phyloP scores from a whole-genome alignment of 2,888 invertebrate species.

The Ceriagrion tenellum region DNA sequence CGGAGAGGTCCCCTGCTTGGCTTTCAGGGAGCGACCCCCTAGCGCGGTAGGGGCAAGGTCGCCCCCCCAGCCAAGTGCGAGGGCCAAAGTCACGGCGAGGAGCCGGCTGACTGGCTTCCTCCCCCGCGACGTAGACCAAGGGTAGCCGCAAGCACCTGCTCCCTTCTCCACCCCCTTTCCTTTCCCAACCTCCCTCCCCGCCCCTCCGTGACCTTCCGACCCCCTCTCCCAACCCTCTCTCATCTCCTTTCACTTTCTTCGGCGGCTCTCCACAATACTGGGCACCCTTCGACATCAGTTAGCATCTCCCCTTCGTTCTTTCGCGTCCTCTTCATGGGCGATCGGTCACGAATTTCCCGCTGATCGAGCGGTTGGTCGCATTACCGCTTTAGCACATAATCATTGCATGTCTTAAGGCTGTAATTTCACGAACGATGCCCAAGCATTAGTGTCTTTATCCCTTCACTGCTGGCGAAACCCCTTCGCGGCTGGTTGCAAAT shows the following conservation, averaged over 20 bases:
- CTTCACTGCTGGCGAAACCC: no score
- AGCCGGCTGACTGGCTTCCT: no score
- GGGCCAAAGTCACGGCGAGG: background rate
- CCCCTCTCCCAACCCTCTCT: background rate
- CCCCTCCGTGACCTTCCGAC: background rate
- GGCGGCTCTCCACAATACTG: no score
- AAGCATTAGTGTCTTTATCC: no score
- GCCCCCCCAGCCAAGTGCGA: no score
- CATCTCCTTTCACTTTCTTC: background rate
- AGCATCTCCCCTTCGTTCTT: background rate
- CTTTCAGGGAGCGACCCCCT: background rate
- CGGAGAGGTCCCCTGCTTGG: background rate
- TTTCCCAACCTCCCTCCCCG: background rate
- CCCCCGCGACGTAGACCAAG: no score
- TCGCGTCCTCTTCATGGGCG: background rate
- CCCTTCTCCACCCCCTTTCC: background rate
- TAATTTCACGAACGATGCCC: no score
- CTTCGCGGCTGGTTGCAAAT: no score
- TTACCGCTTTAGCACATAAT: no score
- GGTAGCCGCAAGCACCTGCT: background rate
- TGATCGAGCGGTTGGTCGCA: no score
- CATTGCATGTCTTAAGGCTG: no score
- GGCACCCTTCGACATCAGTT: no score
- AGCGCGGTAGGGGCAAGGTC: background rate
- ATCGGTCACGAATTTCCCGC: background rate